Base-by-base conservation (phyloP, 2,888 invertebrate genomes). In the Ferrisia virgata region DNA sequence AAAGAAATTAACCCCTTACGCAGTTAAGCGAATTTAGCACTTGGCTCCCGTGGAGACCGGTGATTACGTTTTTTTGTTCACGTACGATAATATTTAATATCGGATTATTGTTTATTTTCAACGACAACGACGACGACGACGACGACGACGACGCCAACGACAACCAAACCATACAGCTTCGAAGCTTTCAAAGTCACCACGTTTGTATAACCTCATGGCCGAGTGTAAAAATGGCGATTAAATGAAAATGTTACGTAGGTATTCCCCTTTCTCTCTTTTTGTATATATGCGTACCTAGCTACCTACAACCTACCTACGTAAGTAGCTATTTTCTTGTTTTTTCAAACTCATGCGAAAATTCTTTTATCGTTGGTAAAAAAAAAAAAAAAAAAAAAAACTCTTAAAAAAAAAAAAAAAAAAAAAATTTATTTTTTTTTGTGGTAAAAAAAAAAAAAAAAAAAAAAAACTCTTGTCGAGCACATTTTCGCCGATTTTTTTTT, bases 1-100 rank as follows among this genome's bases (percentile, higher is more conserved):
- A 64, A 82, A 82, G 82, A 82, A 82, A 82, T 82, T 82, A 82
- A 82, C 82, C 82, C 82, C 82, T 82, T 82, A 82, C 82, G 82
- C 64, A 82, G 82, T 82, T 82, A 82, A 82, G 64, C 82, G 82
- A 82, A 82, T 82, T 82, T 82, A 82, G 82, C 82, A 82, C 82
- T 82, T 58, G 82, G 82, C 82, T 82, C 82, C 82, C 82, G 64
- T 58, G n/a, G 82, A 58, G 82, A 82, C 82, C 82, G 82, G 58
- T 82, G 82, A 82, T 82, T 82, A 82, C 82, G 82, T 82, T 82
- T 82, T 82, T 82, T 82, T 82, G 82, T 82, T 64, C 53, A 64
- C 82, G 28, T 53, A 58, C 82, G 82, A 82, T 82, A 82, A 82
- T 82, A 82, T 82, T 82, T 82, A 82, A 82, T 82, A 82, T 82